Evolutionary conservation across 2,888 invertebrate species (phyloP).

Genomic region (Hypomecis punctinalis): DNA sequence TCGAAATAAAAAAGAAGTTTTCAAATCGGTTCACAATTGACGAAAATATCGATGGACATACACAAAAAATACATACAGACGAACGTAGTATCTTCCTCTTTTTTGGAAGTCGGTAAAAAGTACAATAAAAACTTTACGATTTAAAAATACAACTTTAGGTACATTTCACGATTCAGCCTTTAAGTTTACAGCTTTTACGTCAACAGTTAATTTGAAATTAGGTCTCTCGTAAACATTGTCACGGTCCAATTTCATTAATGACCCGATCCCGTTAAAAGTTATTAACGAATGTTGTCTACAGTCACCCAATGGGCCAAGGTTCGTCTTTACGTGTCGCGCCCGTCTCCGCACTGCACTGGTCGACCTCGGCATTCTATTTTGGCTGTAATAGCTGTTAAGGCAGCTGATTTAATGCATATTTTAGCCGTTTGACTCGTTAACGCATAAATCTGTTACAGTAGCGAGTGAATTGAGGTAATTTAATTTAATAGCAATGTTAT

Average conservation of each 20-base stretch:
- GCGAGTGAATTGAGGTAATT: constrained; percentile 14
- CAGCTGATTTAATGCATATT: constrained; percentile 20
- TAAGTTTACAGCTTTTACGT: constrained; percentile 8
- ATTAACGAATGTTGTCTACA: constrained; percentile 27
- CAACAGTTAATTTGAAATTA: constrained; percentile 18
- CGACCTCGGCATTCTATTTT: constrained; percentile 49
- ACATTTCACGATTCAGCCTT: constrained; percentile 14
- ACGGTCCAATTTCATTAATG: constrained; percentile 19
- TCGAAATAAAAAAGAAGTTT: too few species aligned
- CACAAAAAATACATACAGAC: too few species aligned
- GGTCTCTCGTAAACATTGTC: constrained; percentile 13
- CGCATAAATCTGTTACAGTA: constrained; percentile 40
- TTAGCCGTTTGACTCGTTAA: constrained; percentile 19
- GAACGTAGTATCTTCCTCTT: too few species aligned
- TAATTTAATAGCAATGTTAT: constrained; percentile 35
- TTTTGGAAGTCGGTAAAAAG: too few species aligned
- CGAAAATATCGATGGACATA: too few species aligned
- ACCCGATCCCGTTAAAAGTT: constrained; percentile 30
- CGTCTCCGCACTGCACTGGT: constrained; percentile 38
- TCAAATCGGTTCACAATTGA: too few species aligned
- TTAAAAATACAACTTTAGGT: neutral
- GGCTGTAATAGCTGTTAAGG: constrained; percentile 23
- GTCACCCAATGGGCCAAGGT: constrained; percentile 46
- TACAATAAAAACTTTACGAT: neutral
- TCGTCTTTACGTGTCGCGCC: constrained; percentile 39